Evolutionary conservation across 2,797 vertebrate species (phyloP).

Genomic region (Trematomus bernacchii): DNA sequence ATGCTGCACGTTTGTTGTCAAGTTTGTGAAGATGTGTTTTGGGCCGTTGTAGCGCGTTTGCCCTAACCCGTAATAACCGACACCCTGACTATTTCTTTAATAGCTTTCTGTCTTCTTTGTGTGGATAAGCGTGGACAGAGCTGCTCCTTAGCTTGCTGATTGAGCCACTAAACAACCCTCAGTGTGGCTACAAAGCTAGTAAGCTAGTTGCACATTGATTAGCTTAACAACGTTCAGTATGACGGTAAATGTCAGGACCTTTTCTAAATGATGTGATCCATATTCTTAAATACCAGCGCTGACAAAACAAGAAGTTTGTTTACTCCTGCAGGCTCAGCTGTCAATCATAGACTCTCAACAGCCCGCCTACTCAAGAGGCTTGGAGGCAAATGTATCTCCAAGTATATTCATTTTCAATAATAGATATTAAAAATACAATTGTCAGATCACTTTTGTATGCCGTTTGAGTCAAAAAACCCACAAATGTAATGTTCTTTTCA

Average conservation of each 20-base stretch:
- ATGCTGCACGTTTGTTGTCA: fast-evolving
- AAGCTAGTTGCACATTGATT: neutral
- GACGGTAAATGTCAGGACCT: neutral
- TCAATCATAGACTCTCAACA: slow-evolving; percentile 13
- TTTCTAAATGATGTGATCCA: neutral
- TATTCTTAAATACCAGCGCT: neutral
- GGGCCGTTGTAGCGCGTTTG: too few species aligned
- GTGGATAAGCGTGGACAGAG: neutral
- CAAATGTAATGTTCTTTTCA: slow-evolving; percentile 13
- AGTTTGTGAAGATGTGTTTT: too few species aligned
- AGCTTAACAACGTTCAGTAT: neutral
- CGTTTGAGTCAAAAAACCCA: neutral
- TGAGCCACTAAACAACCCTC: neutral
- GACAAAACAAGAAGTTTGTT: slow-evolving; percentile 5
- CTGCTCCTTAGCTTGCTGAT: neutral
- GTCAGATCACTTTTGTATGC: neutral
- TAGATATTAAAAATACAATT: neutral
- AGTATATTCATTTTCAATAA: slow-evolving; percentile 1
- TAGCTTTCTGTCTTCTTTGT: neutral
- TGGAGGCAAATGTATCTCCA: neutral
- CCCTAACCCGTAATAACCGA: neutral
- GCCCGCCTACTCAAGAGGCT: neutral
- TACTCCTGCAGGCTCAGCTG: neutral
- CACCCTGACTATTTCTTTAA: neutral
- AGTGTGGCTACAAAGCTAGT: neutral